A percentile compares a stretch with the other conserved stretches of the same genome.
phyloP scores from a whole-genome alignment of 2,888 invertebrate genomes.

The Rhamphomyia laevipes region DNA sequence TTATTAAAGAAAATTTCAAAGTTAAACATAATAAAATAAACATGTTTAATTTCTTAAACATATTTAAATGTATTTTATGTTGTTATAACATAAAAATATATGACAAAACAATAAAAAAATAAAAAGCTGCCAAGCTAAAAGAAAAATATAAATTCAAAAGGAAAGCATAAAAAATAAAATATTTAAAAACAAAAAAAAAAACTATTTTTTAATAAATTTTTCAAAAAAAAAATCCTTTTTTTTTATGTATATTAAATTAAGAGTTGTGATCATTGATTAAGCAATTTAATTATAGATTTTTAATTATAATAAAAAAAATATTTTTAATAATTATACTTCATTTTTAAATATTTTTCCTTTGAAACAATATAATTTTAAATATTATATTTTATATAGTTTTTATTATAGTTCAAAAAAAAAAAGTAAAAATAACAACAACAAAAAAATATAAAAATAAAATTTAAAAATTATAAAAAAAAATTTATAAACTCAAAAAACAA shows the following conservation, averaged over 20 bases:
- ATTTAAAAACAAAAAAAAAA: not conserved
- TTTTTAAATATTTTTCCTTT: not conserved
- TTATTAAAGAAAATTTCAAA: too few relatives aligned
- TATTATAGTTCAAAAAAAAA: not conserved
- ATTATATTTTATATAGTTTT: not conserved
- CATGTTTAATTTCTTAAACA: too few relatives aligned
- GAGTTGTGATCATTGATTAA: slow-evolving; percentile 40
- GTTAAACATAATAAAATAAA: too few relatives aligned
- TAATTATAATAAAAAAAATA: not conserved
- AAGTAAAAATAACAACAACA: not conserved
- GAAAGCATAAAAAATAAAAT: not conserved
- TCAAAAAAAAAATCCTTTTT: too few relatives aligned
- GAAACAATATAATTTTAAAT: not conserved
- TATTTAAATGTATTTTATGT: too few relatives aligned
- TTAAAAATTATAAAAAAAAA: not conserved
- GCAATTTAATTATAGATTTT: slow-evolving; percentile 23
- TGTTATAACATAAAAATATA: too few relatives aligned
- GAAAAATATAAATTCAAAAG: not conserved
- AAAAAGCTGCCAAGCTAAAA: not conserved
- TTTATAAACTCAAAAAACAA: not conserved
- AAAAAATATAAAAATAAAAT: not conserved
- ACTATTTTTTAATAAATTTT: not conserved
- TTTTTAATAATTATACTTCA: not conserved
- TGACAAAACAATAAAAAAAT: not conserved
- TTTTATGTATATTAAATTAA: slow-evolving; percentile 22